phyloP scores from a whole-genome alignment of 2,888 invertebrate genomes.

The Clistopyga incitator region DNA sequence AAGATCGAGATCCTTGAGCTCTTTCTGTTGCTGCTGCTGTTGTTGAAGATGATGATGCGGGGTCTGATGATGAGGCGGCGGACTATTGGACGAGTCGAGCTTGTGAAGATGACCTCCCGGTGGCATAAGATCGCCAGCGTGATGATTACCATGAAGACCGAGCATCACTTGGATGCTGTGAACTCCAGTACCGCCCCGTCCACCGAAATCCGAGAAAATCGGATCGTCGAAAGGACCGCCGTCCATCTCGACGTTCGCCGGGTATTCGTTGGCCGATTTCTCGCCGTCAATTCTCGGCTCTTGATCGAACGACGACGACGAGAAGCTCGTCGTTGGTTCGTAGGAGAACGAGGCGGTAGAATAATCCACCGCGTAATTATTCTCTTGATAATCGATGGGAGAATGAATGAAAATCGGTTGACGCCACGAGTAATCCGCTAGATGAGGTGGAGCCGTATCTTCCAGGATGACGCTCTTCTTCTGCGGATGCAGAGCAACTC shows the following conservation, averaged over 20 bases:
- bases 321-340: slow-evolving; percentile 41
- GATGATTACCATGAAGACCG: slow-evolving; percentile 86
- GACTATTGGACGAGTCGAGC: slow-evolving; percentile 84
- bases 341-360: slow-evolving; percentile 25
- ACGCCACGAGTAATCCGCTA: slow-evolving; percentile 39
- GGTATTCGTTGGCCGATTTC: slow-evolving; percentile 25
- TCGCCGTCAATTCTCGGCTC: slow-evolving; percentile 2
- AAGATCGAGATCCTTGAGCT: slow-evolving; percentile 81
- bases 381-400: slow-evolving; percentile 8
- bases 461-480: slow-evolving; percentile 44
- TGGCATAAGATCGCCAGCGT: slow-evolving; percentile 80
- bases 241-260: slow-evolving; percentile 86
- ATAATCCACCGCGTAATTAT: slow-evolving; percentile 50
- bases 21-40: slow-evolving; percentile 84
- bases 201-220: slow-evolving; percentile 91
- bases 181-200: slow-evolving; percentile 86
- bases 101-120: slow-evolving; percentile 82
- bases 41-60: slow-evolving; percentile 80
- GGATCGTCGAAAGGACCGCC: slow-evolving; percentile 91
- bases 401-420: slow-evolving; percentile 4
- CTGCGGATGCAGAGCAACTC: slow-evolving; percentile 29
- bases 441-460: slow-evolving; percentile 30
- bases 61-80: slow-evolving; percentile 82
- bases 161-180: slow-evolving; percentile 90
- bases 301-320: slow-evolving; percentile 35